phyloP scores from a whole-genome alignment of 2,797 vertebrate species.

The Cossypha caffra region DNA sequence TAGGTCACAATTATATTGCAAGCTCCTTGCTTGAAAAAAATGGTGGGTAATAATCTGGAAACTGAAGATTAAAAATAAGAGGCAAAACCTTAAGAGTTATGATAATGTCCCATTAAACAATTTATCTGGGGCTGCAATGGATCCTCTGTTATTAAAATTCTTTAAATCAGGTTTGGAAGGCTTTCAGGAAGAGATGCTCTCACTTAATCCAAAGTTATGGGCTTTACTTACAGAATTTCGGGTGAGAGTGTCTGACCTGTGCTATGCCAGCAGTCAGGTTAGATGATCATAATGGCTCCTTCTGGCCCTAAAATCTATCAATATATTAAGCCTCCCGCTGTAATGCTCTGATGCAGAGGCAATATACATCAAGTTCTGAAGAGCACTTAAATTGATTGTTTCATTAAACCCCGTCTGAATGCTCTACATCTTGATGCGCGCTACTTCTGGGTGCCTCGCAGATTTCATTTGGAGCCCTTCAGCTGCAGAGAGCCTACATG shows the following conservation, averaged over 20 bases:
- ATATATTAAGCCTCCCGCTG: background rate
- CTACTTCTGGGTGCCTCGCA: background rate
- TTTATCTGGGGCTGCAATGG: background rate
- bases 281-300: conserved; percentile 20
- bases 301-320: conserved; percentile 44
- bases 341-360: conserved; percentile 23
- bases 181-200: background rate
- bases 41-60: background rate
- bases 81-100: background rate
- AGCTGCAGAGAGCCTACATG: background rate
- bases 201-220: background rate
- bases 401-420: conserved; percentile 45
- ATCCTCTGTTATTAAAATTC: background rate
- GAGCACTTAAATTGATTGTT: conserved; percentile 58
- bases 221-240: conserved; percentile 10
- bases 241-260: conserved; percentile 26
- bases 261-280: background rate
- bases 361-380: conserved; percentile 50
- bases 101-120: background rate
- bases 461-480: background rate
- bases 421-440: background rate
- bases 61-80: background rate
- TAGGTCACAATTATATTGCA: background rate
- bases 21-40: background rate
- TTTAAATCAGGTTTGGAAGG: conserved; percentile 4